Percentiles rank a stretch among this genome's conserved stretches.
phyloP scores from a whole-genome alignment of 2,888 invertebrate genomes.

The Oscheius onirici region DNA sequence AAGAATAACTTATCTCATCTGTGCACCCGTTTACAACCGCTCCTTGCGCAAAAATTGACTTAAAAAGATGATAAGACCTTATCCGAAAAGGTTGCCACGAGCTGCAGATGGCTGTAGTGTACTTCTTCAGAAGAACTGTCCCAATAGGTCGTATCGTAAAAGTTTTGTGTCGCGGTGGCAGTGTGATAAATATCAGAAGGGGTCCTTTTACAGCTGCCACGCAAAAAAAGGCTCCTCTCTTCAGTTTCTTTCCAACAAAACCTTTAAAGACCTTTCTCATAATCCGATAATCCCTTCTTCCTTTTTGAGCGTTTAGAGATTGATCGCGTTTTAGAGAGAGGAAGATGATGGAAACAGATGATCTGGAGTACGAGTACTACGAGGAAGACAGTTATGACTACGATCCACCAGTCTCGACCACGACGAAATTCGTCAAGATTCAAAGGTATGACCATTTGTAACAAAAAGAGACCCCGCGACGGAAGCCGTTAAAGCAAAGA shows the following conservation, averaged over 20 bases:
- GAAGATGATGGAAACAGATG: background rate
- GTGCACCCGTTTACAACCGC: constrained; percentile 18
- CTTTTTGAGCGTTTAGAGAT: background rate
- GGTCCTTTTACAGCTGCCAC: constrained; percentile 29
- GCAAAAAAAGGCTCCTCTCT: background rate
- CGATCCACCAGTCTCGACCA: constrained; percentile 13
- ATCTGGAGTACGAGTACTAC: constrained; percentile 24
- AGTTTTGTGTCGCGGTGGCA: constrained; percentile 32
- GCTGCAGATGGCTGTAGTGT: background rate
- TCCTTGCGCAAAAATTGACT: constrained; percentile 10
- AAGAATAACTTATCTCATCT: background rate
- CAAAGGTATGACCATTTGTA: background rate
- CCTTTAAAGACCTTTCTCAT: background rate
- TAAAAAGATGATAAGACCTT: constrained; percentile 9
- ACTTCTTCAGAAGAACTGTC: background rate
- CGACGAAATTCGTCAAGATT: constrained; percentile 14
- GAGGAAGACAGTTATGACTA: constrained; percentile 19
- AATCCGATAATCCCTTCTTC: background rate
- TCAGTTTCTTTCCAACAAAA: background rate
- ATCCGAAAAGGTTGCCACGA: constrained; percentile 4
- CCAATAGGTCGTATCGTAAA: constrained; percentile 27
- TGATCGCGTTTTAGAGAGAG: background rate
- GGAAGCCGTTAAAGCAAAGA: no score
- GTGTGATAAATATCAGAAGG: constrained; percentile 28
- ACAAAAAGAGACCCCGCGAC: no score